phyloP scores from a whole-genome alignment of 1,140 invertebrate genomes.

The Parasteatoda tepidariorum region DNA sequence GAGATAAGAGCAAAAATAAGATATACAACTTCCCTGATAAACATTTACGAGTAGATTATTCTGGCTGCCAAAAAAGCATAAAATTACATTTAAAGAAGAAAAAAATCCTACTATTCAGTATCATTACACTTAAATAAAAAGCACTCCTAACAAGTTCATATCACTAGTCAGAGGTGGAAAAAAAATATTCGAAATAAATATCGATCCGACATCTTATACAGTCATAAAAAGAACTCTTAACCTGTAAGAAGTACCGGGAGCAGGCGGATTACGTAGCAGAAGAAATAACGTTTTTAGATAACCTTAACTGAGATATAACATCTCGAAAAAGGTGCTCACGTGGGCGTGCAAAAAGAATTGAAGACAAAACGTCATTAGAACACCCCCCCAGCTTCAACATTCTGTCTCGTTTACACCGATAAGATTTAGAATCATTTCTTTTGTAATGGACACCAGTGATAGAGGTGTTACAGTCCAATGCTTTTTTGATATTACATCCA shows the following conservation, averaged over 20 bases:
- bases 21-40: too few relatives aligned
- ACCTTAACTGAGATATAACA: neutral
- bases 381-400: neutral
- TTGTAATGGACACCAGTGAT: neutral
- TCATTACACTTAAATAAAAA: neutral
- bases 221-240: slow-evolving; percentile 7
- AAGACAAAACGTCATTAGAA: neutral
- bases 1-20: too few relatives aligned
- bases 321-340: neutral
- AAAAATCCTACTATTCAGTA: neutral
- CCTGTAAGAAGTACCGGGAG: too few relatives aligned
- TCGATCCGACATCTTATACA: neutral
- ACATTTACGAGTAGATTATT: neutral
- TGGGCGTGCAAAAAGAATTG: neutral
- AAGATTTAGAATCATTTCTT: neutral
- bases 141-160: neutral
- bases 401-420: neutral
- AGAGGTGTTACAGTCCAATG: neutral
- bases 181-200: slow-evolving; percentile 13
- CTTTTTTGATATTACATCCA: neutral
- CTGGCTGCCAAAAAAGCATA: neutral
- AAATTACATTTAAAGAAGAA: too few relatives aligned
- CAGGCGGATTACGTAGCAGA: too few relatives aligned
- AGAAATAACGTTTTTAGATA: neutral
- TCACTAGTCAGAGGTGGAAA: too few relatives aligned